Base-by-base conservation (phyloP, 2,113 vertebrate species). In the Isichthys henryi region DNA sequence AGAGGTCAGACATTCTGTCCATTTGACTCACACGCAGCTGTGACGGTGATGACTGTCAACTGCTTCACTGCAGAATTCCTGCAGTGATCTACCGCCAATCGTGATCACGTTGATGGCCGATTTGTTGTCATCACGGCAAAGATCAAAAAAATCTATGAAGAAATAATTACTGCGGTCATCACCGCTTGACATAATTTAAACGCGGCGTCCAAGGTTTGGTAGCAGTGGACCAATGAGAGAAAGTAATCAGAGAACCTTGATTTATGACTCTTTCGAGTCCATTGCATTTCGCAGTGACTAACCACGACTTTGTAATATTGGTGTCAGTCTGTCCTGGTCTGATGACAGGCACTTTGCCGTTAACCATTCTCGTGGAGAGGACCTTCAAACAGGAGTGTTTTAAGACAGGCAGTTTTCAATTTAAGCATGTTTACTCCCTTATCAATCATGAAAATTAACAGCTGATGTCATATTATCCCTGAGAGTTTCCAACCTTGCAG, bases 191-290 rank as follows among this genome's bases (percentile, higher is more conserved):
- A 90, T 84, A 83, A 88, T 90, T 92, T 92, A 88, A 92, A 91
- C 91, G 92, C 91, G 87, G 62, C 66, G 90, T 93, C 8, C 31
- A 66, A 92, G 92, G 50, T 62, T 58, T 50, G 46, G 45, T 49
- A 35, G 43, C 58, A 43, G 82, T 50, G 15, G 58, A 50, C 45
- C 43, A 35, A 19, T 43, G 43, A 17, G n/a, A 48, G 46, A 77
- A 31, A 46, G 56, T 35, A 52, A 43, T 48, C 15, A 21, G 3
- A 74, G n/a, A 39, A 62, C 58, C 50, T 74, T 86, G 82, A 91
- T 88, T 91, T 82, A 83, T 90, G 91, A 91, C 88, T 89, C 90
- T 91, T 95, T 94, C 95, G 93, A 94, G 92, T 93, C 94, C 91
- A 91, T 95, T 93, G 93, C 88, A 66, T 93, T 92, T 90, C 89